Percentiles rank a stretch among this genome's conserved stretches.
Conservation (phyloP, 2,888 invertebrate species). For the Eubasilissa splendida region DNA sequence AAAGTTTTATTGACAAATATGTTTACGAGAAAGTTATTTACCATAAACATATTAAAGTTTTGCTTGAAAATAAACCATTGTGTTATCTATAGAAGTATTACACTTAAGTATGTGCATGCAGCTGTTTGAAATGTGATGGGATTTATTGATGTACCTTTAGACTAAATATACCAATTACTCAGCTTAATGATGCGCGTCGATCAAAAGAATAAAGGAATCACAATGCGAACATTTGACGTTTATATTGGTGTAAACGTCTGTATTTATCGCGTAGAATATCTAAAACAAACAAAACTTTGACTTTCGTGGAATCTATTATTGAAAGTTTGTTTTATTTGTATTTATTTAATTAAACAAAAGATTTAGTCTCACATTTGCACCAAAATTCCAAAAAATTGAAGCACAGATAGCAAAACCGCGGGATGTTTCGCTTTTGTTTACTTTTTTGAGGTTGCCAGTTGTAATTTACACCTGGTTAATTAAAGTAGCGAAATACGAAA, state of each 20-base stretch:
- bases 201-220: background rate
- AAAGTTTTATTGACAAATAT: no score
- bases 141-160: slow-evolving; percentile 4
- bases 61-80: no score
- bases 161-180: background rate
- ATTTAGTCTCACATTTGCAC: background rate
- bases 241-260: background rate
- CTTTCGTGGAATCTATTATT: background rate
- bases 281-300: slow-evolving; percentile 18
- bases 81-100: no score
- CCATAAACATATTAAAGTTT: no score
- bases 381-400: slow-evolving; percentile 9
- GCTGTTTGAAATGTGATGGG: background rate
- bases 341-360: background rate
- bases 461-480: no score
- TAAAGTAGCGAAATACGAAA: no score
- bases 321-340: background rate
- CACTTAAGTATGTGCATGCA: no score
- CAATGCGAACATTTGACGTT: background rate
- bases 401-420: slow-evolving; percentile 4
- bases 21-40: no score
- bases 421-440: background rate
- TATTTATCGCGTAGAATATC: background rate
- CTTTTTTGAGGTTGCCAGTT: background rate
- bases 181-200: slow-evolving; percentile 32